phyloP scores from a whole-genome alignment of 2,888 invertebrate genomes.

The Hypomecis punctinalis region DNA sequence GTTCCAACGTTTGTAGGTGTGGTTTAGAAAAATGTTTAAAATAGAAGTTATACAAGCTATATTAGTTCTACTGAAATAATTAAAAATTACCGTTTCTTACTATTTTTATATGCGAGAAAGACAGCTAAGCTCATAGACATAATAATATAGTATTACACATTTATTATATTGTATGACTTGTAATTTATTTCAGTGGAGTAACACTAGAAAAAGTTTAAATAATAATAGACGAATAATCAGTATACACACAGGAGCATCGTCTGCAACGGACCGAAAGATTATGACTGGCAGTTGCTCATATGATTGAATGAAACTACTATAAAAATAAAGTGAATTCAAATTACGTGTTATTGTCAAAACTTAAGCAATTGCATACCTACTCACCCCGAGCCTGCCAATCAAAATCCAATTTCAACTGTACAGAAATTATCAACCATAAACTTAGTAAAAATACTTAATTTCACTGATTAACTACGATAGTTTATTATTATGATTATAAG shows the following conservation, averaged over 20 bases:
- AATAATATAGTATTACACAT: too few relatives aligned
- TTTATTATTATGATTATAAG: neutral
- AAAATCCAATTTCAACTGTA: conserved; percentile 3
- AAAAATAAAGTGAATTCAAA: neutral
- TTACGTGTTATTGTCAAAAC: neutral
- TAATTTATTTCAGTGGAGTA: too few relatives aligned
- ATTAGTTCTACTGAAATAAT: too few relatives aligned
- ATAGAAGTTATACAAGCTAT: too few relatives aligned
- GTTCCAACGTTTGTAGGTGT: too few relatives aligned
- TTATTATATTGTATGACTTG: too few relatives aligned
- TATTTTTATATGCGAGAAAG: too few relatives aligned
- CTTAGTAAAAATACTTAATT: conserved; percentile 3
- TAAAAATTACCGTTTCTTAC: too few relatives aligned
- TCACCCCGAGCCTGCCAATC: neutral
- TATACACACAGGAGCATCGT: neutral
- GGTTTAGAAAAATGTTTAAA: too few relatives aligned
- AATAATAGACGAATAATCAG: neutral
- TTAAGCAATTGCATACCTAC: neutral
- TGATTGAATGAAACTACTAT: too few relatives aligned
- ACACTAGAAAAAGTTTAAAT: too few relatives aligned
- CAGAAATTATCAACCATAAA: neutral
- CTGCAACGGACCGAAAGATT: neutral
- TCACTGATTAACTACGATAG: neutral
- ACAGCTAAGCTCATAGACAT: too few relatives aligned
- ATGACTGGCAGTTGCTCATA: conserved; percentile 1